A percentile compares a stretch with the other conserved stretches of the same genome.
These are phyloP conservation scores for Agrotis puta DNA, from an alignment of 2,888 invertebrate genomes.

Conservation along the genomic window DNA sequence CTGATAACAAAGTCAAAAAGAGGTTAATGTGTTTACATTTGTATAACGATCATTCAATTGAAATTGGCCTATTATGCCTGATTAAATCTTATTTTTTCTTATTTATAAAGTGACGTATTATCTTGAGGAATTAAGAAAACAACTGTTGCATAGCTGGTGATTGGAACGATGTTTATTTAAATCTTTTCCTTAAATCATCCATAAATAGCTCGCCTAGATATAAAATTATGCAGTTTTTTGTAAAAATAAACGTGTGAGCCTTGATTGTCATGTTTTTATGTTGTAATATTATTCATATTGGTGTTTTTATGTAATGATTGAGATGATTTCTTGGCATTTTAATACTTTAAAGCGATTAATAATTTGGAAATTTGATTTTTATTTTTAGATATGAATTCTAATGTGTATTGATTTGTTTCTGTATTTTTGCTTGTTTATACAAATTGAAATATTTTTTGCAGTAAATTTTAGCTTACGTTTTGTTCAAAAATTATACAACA, in stretches of 20 bases:
- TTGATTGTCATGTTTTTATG: neutral
- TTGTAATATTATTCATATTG: neutral
- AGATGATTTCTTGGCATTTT: neutral
- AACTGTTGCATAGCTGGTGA: neutral
- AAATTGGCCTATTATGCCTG: slow-evolving; percentile 5
- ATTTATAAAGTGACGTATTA: neutral
- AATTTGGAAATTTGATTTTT: too few relatives aligned
- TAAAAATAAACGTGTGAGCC: neutral
- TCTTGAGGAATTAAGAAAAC: neutral
- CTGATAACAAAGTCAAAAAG: slow-evolving; percentile 39
- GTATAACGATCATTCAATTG: slow-evolving; percentile 37
- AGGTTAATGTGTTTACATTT: slow-evolving; percentile 54
- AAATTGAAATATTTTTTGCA: too few relatives aligned
- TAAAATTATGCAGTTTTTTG: neutral
- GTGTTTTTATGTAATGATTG: neutral
- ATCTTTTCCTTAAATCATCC: slow-evolving; percentile 6
- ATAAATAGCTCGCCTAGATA: neutral
- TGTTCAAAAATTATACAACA: neutral
- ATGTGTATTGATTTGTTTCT: too few relatives aligned
- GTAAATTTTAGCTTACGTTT: too few relatives aligned
- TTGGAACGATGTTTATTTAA: neutral
- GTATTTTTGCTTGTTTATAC: too few relatives aligned
- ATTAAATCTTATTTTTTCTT: slow-evolving; percentile 1
- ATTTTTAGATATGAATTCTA: too few relatives aligned
- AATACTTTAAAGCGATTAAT: too few relatives aligned